Conservation (phyloP, 2,888 invertebrate genomes). For the Strigamia transsilvanica region DNA sequence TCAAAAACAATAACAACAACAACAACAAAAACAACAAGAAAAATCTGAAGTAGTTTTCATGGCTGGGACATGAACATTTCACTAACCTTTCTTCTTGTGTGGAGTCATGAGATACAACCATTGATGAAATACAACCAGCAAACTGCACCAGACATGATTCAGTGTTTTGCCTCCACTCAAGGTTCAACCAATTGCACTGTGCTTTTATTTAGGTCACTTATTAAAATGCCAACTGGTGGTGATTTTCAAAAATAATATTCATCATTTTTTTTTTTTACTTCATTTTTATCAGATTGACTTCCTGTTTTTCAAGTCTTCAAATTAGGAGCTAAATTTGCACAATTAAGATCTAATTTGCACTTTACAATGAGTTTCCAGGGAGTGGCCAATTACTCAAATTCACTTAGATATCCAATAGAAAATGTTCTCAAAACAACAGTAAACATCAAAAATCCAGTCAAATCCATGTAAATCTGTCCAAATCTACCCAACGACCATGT, state of each 20-base stretch:
- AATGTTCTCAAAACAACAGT: no score
- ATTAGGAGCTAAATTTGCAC: no score
- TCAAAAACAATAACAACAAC: neutral
- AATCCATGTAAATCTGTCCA: no score
- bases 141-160: neutral
- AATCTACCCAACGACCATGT: no score
- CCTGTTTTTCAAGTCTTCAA: neutral
- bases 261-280: neutral
- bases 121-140: neutral
- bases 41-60: neutral
- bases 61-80: neutral
- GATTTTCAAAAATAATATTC: neutral
- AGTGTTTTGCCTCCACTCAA: neutral
- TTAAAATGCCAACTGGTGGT: constrained; percentile 39
- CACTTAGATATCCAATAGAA: no score
- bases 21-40: no score
- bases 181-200: neutral
- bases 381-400: no score
- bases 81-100: neutral
- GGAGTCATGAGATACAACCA: neutral
- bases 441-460: no score
- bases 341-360: no score
- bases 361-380: no score
- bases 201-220: constrained; percentile 20
- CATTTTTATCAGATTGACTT: neutral